These are phyloP conservation scores for Gallinago nigripennis DNA, from an alignment of 2,797 vertebrate species.

Conservation along the genomic window DNA sequence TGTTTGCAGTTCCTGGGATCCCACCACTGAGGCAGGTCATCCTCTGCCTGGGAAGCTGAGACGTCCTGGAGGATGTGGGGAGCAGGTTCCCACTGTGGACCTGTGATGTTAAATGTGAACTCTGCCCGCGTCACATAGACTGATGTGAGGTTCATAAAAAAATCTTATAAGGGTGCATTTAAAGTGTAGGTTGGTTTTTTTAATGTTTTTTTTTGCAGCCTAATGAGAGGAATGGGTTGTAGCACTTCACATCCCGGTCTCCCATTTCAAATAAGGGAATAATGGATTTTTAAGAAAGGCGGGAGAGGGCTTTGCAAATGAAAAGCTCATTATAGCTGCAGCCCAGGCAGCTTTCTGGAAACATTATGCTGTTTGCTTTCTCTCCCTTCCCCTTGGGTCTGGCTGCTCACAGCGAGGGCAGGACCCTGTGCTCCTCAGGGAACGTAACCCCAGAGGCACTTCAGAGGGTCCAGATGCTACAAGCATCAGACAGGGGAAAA, in stretches of 20 bases:
- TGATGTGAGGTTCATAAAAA: not conserved
- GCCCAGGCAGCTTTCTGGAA: conserved; percentile 26
- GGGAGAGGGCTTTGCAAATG: not conserved
- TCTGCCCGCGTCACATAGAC: rapidly evolving
- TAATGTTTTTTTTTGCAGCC: not conserved
- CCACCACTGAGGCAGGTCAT: rapidly evolving
- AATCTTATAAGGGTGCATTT: not conserved
- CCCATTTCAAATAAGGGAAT: not conserved
- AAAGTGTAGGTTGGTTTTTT: not conserved
- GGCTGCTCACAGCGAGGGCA: not conserved
- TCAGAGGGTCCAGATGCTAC: not conserved
- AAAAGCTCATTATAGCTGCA: not conserved
- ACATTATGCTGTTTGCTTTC: conserved; percentile 24
- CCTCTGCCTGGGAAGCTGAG: not conserved
- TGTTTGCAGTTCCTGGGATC: not conserved
- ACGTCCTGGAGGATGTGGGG: not conserved
- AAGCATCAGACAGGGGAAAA: not conserved
- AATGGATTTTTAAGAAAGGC: not conserved
- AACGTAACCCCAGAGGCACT: not conserved
- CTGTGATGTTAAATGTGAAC: not conserved
- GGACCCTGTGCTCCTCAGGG: not conserved
- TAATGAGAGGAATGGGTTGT: not conserved
- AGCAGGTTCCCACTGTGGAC: rapidly evolving
- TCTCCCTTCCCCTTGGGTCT: not conserved
- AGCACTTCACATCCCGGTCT: not conserved